phyloP scores from a whole-genome alignment of 2,797 vertebrate species.

The Mico argentatus region DNA sequence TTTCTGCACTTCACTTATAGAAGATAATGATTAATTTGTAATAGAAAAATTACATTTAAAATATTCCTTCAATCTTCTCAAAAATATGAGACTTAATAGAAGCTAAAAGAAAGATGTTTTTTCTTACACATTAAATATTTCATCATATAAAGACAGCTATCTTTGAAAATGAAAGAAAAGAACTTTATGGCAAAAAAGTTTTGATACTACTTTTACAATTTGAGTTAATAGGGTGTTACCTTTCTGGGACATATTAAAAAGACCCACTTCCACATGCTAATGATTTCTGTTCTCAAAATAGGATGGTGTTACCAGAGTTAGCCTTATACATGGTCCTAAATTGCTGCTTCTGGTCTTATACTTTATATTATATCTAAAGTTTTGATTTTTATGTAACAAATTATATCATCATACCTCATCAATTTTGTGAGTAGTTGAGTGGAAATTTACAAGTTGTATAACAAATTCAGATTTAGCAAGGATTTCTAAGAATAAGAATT shows the following conservation, averaged over 20 bases:
- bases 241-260: not conserved
- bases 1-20: not conserved
- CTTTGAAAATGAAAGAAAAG: constrained; percentile 3
- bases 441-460: not conserved
- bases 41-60: constrained; percentile 36
- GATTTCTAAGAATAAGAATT: constrained; percentile 21
- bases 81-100: not conserved
- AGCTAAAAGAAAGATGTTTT: not conserved
- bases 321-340: not conserved
- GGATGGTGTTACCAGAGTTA: not conserved
- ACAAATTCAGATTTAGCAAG: not conserved
- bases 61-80: not conserved
- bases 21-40: not conserved
- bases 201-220: constrained; percentile 6
- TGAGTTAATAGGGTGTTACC: not conserved
- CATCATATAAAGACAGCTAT: not conserved
- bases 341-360: not conserved
- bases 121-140: not conserved
- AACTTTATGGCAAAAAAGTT: not conserved
- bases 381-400: constrained; percentile 31
- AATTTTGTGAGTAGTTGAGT: not conserved
- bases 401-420: not conserved
- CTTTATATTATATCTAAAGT: not conserved
- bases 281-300: constrained; percentile 18
- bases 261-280: not conserved